Percentiles rank a stretch among this genome's conserved stretches.
phyloP scores from a whole-genome alignment of 2,888 invertebrate genomes.

The Catocala nupta region DNA sequence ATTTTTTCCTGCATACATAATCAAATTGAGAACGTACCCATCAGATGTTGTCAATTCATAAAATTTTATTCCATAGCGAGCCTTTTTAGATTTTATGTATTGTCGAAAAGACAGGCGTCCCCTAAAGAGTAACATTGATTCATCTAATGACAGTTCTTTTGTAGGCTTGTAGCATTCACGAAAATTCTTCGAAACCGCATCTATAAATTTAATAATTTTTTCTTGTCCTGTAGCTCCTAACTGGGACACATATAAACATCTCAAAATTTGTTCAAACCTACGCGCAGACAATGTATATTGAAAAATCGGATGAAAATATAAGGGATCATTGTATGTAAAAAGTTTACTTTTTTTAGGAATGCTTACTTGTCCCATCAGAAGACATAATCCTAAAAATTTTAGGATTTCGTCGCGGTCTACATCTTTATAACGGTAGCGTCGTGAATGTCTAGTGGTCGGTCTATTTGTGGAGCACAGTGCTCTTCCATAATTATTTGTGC shows the following conservation, averaged over 20 bases:
- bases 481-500: conserved; percentile 4
- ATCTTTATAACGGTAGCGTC: conserved; percentile 11
- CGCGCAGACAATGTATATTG: conserved; percentile 38
- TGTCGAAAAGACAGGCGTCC: conserved; percentile 17
- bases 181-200: conserved; percentile 39
- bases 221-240: conserved; percentile 38
- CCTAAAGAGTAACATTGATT: conserved; percentile 45
- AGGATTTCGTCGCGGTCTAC: conserved; percentile 20
- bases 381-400: conserved; percentile 23
- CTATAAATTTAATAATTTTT: conserved; percentile 42
- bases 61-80: conserved; percentile 52
- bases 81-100: conserved; percentile 34
- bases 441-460: conserved; percentile 18
- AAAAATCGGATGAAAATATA: conserved; percentile 36
- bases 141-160: conserved; percentile 46
- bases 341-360: conserved; percentile 19
- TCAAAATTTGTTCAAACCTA: conserved; percentile 33
- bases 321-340: conserved; percentile 20
- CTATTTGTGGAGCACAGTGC: background rate
- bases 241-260: conserved; percentile 44
- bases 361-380: conserved; percentile 24
- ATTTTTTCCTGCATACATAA: conserved; percentile 49
- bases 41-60: conserved; percentile 47
- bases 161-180: conserved; percentile 37
- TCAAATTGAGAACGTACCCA: conserved; percentile 51